Evolutionary conservation across 2,797 vertebrate genomes (phyloP), one percentile per base, ranked within the genome.

Genomic region (Eutrigla gurnardus): DNA sequence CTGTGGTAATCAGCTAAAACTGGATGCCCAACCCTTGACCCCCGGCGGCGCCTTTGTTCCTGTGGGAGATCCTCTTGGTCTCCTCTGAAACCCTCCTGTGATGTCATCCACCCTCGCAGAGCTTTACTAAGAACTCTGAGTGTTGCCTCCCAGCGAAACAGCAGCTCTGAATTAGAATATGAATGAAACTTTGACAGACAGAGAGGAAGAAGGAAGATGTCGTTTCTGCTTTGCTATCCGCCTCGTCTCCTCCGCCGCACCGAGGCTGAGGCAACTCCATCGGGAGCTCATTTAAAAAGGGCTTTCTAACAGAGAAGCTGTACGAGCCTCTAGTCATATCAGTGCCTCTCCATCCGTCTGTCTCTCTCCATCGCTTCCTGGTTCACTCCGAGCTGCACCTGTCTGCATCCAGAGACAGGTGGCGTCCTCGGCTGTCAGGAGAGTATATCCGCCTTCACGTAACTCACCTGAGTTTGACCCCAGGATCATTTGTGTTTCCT

Each of bases 201-300:
- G 64, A 69, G 62, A 50, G 73, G 62, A 84, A 68, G 67, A 40
- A 68, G 57, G 75, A 78, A 61, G 68, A 62, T 81, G 78, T 85
- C 69, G 82, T 74, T 63, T 83, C 46, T 76, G 43, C 18, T 77
- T 54, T 67, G 66, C 62, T 36, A 12, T 25, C 52, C 47, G 8
- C 74, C 49, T 25, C 79, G 37, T 40, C 64, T 71, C 70, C 73
- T 72, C 64, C 53, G 74, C 49, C 59, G 47, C 75, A 76, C 65
- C 67, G 47, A 35, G 65, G 50, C 77, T 66, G 54, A 75, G 83
- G 81, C 15, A 47, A 47, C 73, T 87, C 82, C 86, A 50, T 36
- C 6, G 81, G 86, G 86, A 89, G 71, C 88, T 85, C 72, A 81
- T 89, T 91, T 87, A 17, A 81, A 82, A 45, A 84, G 75, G 53